These are phyloP conservation scores for Micromys minutus DNA, from an alignment of 2,113 vertebrate species.

Conservation along the genomic window DNA sequence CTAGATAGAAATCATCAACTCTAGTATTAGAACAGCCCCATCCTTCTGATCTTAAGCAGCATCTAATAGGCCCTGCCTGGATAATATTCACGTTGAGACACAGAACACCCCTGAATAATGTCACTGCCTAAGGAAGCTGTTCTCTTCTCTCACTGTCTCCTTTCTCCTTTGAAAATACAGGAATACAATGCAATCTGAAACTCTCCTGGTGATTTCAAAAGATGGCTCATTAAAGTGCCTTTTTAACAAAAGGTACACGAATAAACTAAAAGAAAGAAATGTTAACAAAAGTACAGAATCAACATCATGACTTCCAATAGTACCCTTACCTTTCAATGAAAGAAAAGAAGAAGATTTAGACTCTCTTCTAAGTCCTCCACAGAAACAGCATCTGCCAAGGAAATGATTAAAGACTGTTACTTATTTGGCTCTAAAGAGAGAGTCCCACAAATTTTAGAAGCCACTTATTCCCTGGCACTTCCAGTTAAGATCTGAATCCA, in stretches of 20 bases:
- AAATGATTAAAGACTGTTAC: conserved; percentile 48
- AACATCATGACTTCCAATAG: neutral
- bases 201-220: neutral
- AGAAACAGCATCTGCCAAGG: conserved; percentile 50
- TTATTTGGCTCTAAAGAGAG: conserved; percentile 17
- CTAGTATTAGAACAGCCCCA: rapidly evolving
- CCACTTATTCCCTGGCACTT: neutral
- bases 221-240: neutral
- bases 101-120: neutral
- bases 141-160: conserved; percentile 7
- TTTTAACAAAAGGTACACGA: neutral
- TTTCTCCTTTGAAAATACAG: conserved; percentile 40
- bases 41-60: too few species aligned
- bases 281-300: neutral
- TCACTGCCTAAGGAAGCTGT: neutral
- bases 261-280: conserved; percentile 40
- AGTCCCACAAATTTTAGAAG: neutral
- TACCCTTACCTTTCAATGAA: conserved; percentile 47
- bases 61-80: neutral
- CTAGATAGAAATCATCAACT: neutral
- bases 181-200: neutral
- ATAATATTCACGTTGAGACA: neutral
- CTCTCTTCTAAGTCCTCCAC: neutral
- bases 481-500: neutral
- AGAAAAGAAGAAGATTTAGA: neutral